Conservation (phyloP, 2,888 invertebrate species). For the Encarsia formosa region DNA sequence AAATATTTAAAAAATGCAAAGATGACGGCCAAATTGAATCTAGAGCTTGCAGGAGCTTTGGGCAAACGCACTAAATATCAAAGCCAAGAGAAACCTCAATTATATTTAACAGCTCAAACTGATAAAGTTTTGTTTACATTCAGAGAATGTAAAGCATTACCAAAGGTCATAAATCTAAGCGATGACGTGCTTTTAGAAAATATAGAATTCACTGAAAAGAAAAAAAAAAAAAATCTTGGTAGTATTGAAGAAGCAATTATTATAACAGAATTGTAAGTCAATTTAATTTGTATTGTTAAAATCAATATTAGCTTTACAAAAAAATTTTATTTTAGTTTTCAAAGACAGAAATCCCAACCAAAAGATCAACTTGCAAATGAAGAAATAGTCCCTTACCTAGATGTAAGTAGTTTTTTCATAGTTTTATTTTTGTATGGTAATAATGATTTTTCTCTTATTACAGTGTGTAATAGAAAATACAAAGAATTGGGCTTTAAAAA, state of each 20-base stretch:
- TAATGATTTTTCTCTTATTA: conserved; percentile 13
- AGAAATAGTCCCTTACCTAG: conserved; percentile 75
- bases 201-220: conserved; percentile 65
- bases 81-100: conserved; percentile 74
- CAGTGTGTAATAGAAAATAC: conserved; percentile 49
- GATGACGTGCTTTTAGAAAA: conserved; percentile 85
- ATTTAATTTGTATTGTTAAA: conserved; percentile 4
- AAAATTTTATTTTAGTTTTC: conserved; percentile 56
- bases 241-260: conserved; percentile 76
- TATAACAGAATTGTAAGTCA: conserved; percentile 67
- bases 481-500: conserved; percentile 67
- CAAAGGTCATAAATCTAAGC: conserved; percentile 67
- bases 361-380: conserved; percentile 76
- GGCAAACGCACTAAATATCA: conserved; percentile 91
- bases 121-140: conserved; percentile 50
- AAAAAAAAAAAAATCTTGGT: conserved; percentile 57
- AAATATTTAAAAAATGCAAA: conserved; percentile 64
- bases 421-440: neutral
- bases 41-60: conserved; percentile 71
- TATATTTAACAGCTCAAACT: conserved; percentile 66
- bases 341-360: conserved; percentile 70
- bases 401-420: conserved; percentile 38
- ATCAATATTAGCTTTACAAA: neutral
- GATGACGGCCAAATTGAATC: conserved; percentile 61
- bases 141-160: conserved; percentile 54